These are phyloP conservation scores for Nannobrachium achirus DNA, from an alignment of 2,113 vertebrate species.

Conservation along the genomic window DNA sequence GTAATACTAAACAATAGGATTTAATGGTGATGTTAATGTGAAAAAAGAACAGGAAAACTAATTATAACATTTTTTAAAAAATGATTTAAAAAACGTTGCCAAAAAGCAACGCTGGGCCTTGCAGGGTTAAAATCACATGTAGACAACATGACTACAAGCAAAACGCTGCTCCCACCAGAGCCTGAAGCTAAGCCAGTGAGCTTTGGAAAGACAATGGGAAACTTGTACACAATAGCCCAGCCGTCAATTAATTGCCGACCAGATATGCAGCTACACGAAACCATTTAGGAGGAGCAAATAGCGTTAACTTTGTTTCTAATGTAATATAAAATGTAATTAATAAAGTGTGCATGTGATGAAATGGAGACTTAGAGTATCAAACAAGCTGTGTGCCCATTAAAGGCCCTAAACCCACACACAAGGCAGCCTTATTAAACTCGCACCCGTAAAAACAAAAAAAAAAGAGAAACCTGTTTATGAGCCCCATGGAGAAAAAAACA, in stretches of 20 bases:
- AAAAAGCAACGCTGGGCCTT: too few relatives aligned
- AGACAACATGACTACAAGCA: constrained; percentile 21
- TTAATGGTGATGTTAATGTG: too few relatives aligned
- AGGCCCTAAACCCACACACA: constrained; percentile 76
- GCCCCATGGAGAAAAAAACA: constrained; percentile 71
- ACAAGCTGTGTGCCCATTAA: constrained; percentile 82
- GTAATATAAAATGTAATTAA: constrained; percentile 84
- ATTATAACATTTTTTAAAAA: too few relatives aligned
- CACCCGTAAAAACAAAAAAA: constrained; percentile 54
- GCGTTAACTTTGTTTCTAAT: constrained; percentile 83
- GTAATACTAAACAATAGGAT: too few relatives aligned
- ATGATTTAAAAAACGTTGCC: too few relatives aligned
- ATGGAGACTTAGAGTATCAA: constrained; percentile 80
- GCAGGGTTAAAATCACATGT: background rate
- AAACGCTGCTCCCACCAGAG: constrained; percentile 37
- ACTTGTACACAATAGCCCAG: constrained; percentile 60
- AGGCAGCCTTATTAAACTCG: constrained; percentile 79
- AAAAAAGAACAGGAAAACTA: too few relatives aligned
- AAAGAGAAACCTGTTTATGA: constrained; percentile 69
- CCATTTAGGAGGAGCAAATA: constrained; percentile 80
- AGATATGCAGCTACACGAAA: constrained; percentile 79
- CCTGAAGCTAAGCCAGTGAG: constrained; percentile 43
- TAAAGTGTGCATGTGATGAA: constrained; percentile 81
- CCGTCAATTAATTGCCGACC: constrained; percentile 79
- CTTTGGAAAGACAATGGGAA: constrained; percentile 69